Percentiles rank a stretch among this genome's conserved stretches.
Conservation (phyloP, 2,113 vertebrate genomes). For the Neomonachus schauinslandi region DNA sequence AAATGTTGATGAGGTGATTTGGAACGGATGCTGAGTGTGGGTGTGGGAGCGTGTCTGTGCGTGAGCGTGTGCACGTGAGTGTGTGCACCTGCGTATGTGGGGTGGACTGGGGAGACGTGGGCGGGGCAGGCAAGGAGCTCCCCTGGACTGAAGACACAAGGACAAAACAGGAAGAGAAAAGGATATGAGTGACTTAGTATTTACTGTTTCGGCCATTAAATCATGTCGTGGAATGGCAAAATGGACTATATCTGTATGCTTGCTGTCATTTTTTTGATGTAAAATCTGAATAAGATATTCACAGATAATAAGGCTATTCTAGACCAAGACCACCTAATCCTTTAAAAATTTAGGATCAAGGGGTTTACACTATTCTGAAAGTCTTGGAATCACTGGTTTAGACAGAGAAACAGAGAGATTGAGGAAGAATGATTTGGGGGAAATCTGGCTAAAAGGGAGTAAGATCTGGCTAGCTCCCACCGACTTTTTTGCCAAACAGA, state of each 20-base stretch:
- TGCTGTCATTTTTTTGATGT: too few species aligned
- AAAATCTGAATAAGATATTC: background rate
- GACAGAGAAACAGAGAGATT: too few species aligned
- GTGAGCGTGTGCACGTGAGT: accelerated
- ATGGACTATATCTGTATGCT: accelerated
- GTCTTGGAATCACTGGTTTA: background rate
- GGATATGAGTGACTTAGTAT: background rate
- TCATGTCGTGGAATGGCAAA: accelerated
- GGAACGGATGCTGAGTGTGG: too few species aligned
- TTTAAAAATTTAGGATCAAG: background rate
- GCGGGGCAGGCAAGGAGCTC: background rate
- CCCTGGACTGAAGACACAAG: background rate
- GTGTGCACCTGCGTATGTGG: accelerated
- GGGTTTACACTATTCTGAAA: background rate
- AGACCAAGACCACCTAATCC: background rate
- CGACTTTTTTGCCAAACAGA: background rate
- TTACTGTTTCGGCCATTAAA: background rate
- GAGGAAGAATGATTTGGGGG: background rate
- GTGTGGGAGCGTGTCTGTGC: accelerated
- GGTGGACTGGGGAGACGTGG: background rate
- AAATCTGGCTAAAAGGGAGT: background rate
- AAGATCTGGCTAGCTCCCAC: accelerated
- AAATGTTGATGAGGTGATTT: too few species aligned
- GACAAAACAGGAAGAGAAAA: too few species aligned
- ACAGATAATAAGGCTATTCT: background rate